phyloP scores from a whole-genome alignment of 2,113 vertebrate species.

The Turdus rufiventris region DNA sequence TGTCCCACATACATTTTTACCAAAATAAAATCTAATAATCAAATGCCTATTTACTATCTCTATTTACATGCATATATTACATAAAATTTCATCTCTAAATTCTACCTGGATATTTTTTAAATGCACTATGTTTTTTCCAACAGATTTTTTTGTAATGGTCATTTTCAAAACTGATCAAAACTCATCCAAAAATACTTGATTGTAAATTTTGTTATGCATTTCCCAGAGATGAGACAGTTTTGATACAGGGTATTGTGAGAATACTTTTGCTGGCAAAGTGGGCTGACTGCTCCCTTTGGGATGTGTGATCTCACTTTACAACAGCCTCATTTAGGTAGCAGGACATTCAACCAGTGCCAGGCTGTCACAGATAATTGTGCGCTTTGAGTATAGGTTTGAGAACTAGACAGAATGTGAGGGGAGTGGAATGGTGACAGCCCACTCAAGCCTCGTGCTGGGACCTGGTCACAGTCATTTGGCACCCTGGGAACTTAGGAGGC shows the following conservation, averaged over 20 bases:
- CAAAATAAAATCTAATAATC: background rate
- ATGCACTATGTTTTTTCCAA: background rate
- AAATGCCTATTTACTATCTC: background rate
- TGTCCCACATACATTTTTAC: background rate
- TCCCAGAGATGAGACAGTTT: background rate
- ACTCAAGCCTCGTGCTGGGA: background rate
- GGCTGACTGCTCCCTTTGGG: background rate
- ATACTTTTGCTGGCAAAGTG: background rate
- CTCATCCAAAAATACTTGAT: background rate
- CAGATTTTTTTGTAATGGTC: background rate
- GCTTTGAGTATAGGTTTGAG: background rate
- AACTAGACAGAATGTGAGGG: rapidly evolving
- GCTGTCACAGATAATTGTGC: background rate
- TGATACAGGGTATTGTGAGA: background rate
- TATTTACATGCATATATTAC: background rate
- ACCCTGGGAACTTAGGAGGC: too few species aligned
- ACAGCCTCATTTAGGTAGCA: background rate
- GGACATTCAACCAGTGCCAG: background rate
- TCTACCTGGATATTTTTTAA: background rate
- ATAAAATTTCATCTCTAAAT: background rate
- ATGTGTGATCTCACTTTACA: background rate
- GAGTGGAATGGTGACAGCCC: background rate
- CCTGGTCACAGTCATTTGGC: background rate
- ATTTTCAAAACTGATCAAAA: background rate
- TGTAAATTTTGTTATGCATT: background rate